Evolutionary conservation across 2,888 invertebrate genomes (phyloP), one percentile per base, ranked within the genome.

Genomic region (Limenitis camilla): DNA sequence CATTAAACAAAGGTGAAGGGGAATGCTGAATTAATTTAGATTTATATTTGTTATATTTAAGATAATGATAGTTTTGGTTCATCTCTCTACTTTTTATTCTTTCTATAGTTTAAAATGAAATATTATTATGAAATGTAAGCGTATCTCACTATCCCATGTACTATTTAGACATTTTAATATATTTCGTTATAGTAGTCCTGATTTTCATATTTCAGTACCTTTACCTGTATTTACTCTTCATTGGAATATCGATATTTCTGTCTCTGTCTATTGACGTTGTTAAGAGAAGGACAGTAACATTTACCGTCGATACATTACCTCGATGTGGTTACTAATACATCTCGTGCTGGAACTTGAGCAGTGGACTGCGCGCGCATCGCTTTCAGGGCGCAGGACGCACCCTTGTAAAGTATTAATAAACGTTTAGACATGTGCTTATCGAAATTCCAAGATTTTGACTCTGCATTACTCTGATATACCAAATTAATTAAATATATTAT

Each of bases 351-450:
- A 76, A 73, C 72, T 72, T 67, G 66, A 71, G 63, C 72, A 69
- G 62, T 64, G 66, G 63, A 49, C 53, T 85, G 86, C 86, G 86
- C 86, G 84, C 86, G 86, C 86, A 85, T 62, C 58, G 66, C 61
- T 76, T 78, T 74, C 77, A 85, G 78, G 72, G 86, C 86, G 85
- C 86, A 86, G 82, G 86, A 80, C 82, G 70, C 73, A 68, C 66
- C 78, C 72, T 71, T 57, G 42, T 49, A 51, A 59, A 75, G 81
- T 65, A 61, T 62, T 82, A 81, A 51, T 60, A 83, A 45, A 82
- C 56, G 45, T 68, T 67, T 79, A 85, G 86, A 86, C 67, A 60
- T 38, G 59, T 50, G 36, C 40, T 5, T 39, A 7, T 47, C 4
- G 43, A 40, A 30, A 49, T 19, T 19, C 19, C 19, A 19, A 19